Conservation (phyloP, 2,113 vertebrate genomes). For the Myiozetetes cayanensis region DNA sequence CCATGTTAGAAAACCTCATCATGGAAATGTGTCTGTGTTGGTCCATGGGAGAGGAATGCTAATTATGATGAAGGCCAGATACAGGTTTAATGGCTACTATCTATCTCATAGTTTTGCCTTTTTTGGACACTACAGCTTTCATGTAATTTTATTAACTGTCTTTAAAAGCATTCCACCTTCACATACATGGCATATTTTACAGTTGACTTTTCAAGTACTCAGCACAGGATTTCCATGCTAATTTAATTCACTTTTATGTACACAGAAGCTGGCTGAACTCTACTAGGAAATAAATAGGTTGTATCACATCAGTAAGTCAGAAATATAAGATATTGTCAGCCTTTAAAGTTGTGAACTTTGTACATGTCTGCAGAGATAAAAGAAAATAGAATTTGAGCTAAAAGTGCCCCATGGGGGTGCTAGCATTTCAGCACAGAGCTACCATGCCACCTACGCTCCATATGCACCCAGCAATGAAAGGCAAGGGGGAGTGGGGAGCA, state of each 20-base stretch:
- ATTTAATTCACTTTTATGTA: neutral
- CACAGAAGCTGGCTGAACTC: neutral
- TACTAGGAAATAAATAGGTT: neutral
- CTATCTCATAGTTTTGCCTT: neutral
- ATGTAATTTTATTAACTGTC: neutral
- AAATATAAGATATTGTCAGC: neutral
- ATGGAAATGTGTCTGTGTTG: fast-evolving
- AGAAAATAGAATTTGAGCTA: neutral
- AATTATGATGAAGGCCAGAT: neutral
- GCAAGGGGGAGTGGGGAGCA: neutral
- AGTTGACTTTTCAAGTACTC: neutral
- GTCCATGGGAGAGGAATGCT: neutral
- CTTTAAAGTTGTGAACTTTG: neutral
- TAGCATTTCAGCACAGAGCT: neutral
- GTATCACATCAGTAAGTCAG: neutral
- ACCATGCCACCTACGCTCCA: fast-evolving
- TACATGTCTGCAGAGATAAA: neutral
- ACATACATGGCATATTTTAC: neutral
- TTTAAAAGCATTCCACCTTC: neutral
- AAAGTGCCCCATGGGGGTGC: neutral
- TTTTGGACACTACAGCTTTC: neutral
- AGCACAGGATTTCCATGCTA: neutral
- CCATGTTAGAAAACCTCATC: neutral
- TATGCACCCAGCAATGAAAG: neutral
- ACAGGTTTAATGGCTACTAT: neutral